Evolutionary conservation across 92 coral and sea anemone genomes (phyloP), one percentile per base, ranked within the genome.

Genomic region (Chrysogorgia sp.): DNA sequence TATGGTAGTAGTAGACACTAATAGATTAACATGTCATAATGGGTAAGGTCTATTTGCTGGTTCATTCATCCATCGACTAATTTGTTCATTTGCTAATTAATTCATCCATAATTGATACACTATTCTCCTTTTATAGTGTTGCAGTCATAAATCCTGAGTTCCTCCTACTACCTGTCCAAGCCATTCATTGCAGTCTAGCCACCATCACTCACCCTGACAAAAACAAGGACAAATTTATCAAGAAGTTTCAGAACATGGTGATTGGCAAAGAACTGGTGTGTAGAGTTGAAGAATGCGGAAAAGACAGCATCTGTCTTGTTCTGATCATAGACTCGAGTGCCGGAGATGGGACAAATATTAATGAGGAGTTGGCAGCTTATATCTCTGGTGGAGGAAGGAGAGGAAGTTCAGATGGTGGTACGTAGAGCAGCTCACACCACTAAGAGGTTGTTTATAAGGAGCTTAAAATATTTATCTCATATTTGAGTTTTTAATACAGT

Each of bases 251-350:
- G 22, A 89, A 92, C 45, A 55, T 89, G 23, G 89, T 97, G 0
- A 74, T 57, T 22, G 97, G 90, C 23, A 91, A 91, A 66, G 99
- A 96, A 34, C 89, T 96, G 0, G 97, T 96, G 43, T 85, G 88
- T 34, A 89, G 91, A 83, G 88, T 90, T 14, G 97, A 84, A 40
- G 87, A 90, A 48, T 81, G 77, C 78, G 92, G 87, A 49, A 62
- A 85, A 35, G 19, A 45, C 24, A 86, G 86, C 48, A 48, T 55
- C 61, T 88, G 83, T 34, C 40, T 75, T 10, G 89, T 92, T 14
- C 81, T 88, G 15, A 68, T 90, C 9, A 77, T 85, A 63, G 99
- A 91, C 40, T 75, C 96, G 33, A 72, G 79, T 23, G 90, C 80
- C 26, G 97, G 97, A 19, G 90, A 82, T 43, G 86, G 80, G 41